These are phyloP conservation scores for Nesoenas mayeri DNA, from an alignment of 2,113 vertebrate genomes.

Conservation along the genomic window DNA sequence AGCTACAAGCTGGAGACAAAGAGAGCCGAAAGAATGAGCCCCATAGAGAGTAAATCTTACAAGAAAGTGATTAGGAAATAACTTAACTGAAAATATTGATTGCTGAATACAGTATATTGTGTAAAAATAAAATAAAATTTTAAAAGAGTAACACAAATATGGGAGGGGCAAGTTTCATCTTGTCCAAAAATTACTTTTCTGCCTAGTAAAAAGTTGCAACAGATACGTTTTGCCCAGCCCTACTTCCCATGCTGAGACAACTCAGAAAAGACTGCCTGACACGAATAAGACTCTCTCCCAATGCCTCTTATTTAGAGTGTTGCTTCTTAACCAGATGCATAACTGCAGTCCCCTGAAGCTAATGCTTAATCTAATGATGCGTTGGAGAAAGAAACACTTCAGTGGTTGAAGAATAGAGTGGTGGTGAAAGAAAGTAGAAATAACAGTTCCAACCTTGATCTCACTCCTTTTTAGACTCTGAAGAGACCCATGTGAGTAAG, in stretches of 20 bases:
- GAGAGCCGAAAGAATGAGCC: background rate
- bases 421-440: background rate
- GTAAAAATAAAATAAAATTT: background rate
- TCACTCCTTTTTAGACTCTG: background rate
- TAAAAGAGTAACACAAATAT: background rate
- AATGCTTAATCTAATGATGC: background rate
- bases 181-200: background rate
- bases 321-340: background rate
- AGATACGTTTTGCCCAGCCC: background rate
- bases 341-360: background rate
- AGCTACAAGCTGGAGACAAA: background rate
- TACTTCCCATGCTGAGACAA: background rate
- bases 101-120: background rate
- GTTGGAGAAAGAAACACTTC: background rate
- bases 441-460: background rate
- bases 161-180: background rate
- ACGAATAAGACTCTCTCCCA: background rate
- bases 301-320: background rate
- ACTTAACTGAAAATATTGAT: background rate
- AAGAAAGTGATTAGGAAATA: background rate
- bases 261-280: background rate
- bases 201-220: background rate
- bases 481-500: background rate
- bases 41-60: background rate
- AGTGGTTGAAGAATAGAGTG: background rate